Evolutionary conservation across 2,888 invertebrate genomes (phyloP).

Genomic region (Tupiocoris notatus): DNA sequence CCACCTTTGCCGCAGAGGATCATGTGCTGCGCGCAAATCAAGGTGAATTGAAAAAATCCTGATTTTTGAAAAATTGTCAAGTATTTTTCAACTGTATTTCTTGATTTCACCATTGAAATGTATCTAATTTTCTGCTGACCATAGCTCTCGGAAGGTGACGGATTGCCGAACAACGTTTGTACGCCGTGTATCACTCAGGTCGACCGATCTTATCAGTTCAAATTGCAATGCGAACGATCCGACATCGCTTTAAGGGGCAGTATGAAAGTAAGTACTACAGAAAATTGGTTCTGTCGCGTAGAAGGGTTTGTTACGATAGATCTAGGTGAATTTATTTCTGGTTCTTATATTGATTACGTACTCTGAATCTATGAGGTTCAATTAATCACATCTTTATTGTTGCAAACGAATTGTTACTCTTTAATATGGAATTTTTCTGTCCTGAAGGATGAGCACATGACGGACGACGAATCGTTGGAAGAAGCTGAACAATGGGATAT

Average conservation of each 20-base stretch:
- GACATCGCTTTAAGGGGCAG: slow-evolving; percentile 46
- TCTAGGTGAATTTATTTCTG: not conserved
- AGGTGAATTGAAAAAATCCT: slow-evolving; percentile 17
- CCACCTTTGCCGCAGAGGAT: slow-evolving; percentile 47
- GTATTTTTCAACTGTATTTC: too few relatives aligned
- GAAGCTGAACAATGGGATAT: slow-evolving; percentile 48
- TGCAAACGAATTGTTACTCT: too few relatives aligned
- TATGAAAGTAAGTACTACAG: slow-evolving; percentile 31
- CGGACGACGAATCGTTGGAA: slow-evolving; percentile 45
- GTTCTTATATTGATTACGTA: not conserved
- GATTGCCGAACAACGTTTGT: slow-evolving; percentile 48
- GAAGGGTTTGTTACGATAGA: not conserved
- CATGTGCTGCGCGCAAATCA: slow-evolving; percentile 49
- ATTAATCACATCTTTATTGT: too few relatives aligned
- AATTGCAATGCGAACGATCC: slow-evolving; percentile 48
- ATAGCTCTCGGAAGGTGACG: slow-evolving; percentile 48
- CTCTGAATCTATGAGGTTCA: too few relatives aligned
- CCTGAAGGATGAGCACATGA: slow-evolving; percentile 15
- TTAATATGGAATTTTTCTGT: not conserved
- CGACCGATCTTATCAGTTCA: slow-evolving; percentile 49
- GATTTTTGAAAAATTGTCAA: too few relatives aligned
- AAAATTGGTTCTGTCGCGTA: not conserved
- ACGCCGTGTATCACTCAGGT: slow-evolving; percentile 48
- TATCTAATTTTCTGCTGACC: too few relatives aligned
- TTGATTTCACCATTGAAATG: too few relatives aligned